Evolutionary conservation across 2,797 vertebrate genomes (phyloP), one percentile per base, ranked within the genome.

Genomic region (Macroramphosus scolopax): DNA sequence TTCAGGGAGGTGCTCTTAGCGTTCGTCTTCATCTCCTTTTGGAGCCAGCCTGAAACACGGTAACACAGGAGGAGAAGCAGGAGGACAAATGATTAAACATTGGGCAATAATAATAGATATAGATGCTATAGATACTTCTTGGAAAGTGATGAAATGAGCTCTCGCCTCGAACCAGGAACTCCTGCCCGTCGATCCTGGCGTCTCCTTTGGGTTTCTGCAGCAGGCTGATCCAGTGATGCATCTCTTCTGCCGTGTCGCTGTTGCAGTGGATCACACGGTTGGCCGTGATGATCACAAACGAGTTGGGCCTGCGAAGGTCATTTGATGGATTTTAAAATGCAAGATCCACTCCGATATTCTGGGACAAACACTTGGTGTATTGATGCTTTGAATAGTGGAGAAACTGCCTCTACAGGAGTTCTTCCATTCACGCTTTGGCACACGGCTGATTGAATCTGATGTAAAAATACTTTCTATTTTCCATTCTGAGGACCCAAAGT

Each of bases 21-120:
- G 14, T 89, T 92, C 1, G 90, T 91, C 73, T 94, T 93, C 80
- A 95, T 92, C 74, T 95, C 93, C 59, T 97, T 96, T 11, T 97
- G 93, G 40, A 97, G 91, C 94, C 94, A 96, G 30, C 95, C 95
- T 96, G 76, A 37, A 9, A 29, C 17, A 54, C 6, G 20, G 6
- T n/a, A 8, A 11, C 13, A 5, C 10, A 35, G 18, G 20, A 15
- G 14, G 15, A n/a, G 12, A 29, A 16, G 15, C 14, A 2, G 14
- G 13, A 9, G 2, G 34, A 17, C n/a, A 3, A 9, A 6, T 17
- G 3, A 8, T 5, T 15, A 10, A 10, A 12, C 1, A 18, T 5
- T 5, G 2, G 5, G 20, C 20, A 3, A 22, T 6, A 22, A 22
- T 22, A 22, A 22, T 22, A n/a, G n/a, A n/a, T n/a, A n/a, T n/a